phyloP scores from a whole-genome alignment of 2,888 invertebrate species.

The Parnassius glacialis region DNA sequence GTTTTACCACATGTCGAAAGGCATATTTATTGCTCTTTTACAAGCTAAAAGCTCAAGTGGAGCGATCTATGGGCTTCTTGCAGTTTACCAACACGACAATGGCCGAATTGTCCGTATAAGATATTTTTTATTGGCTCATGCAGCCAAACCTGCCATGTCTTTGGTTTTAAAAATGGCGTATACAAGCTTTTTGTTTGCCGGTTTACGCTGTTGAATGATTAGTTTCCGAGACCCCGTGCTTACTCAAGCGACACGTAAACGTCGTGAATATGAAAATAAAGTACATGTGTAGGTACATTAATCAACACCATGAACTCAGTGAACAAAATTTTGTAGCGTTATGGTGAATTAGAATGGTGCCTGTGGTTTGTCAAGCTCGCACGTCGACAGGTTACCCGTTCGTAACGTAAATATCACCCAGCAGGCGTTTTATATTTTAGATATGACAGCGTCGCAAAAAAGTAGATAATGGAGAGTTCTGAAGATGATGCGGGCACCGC shows the following conservation, averaged over 20 bases:
- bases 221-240: slow-evolving; percentile 66
- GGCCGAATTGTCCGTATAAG: slow-evolving; percentile 77
- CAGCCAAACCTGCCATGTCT: slow-evolving; percentile 80
- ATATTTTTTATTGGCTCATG: slow-evolving; percentile 80
- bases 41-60: slow-evolving; percentile 75
- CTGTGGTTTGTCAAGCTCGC: slow-evolving; percentile 78
- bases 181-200: slow-evolving; percentile 83
- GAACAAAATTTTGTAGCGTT: slow-evolving; percentile 75
- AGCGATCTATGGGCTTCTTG: slow-evolving; percentile 79
- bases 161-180: slow-evolving; percentile 83
- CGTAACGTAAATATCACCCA: slow-evolving; percentile 77
- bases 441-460: slow-evolving; percentile 76
- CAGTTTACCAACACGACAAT: slow-evolving; percentile 82
- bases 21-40: slow-evolving; percentile 78
- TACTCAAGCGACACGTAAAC: slow-evolving; percentile 64
- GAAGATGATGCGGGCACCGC: slow-evolving; percentile 80
- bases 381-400: slow-evolving; percentile 78
- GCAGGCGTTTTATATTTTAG: slow-evolving; percentile 77
- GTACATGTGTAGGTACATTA: slow-evolving; percentile 78
- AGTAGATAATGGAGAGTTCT: slow-evolving; percentile 81
- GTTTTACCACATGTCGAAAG: slow-evolving; percentile 74
- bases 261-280: slow-evolving; percentile 79
- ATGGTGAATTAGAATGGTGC: slow-evolving; percentile 81
- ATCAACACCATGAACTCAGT: slow-evolving; percentile 74
- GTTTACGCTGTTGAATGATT: slow-evolving; percentile 76